phyloP scores from a whole-genome alignment of 2,888 invertebrate species.

The Sicus ferrugineus region DNA sequence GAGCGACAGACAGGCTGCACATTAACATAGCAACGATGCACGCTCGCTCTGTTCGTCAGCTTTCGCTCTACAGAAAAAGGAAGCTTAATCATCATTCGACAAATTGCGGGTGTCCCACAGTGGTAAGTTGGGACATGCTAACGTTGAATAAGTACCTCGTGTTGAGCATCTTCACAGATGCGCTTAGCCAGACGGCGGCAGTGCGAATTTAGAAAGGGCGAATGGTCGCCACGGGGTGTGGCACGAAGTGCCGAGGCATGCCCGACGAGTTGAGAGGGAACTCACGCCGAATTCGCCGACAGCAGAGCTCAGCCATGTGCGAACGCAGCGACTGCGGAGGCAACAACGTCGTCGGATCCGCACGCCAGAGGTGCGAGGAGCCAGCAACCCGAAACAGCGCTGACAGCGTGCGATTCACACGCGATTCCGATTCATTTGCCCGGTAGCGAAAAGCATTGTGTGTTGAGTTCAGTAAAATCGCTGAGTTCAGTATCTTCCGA shows the following conservation, averaged over 20 bases:
- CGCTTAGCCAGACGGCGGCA: too few relatives aligned
- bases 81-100: too few relatives aligned
- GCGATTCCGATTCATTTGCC: constrained; percentile 19
- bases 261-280: background rate
- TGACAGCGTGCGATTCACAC: constrained; percentile 27
- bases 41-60: too few relatives aligned
- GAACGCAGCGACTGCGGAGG: constrained; percentile 7
- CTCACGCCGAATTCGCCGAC: background rate
- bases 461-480: constrained; percentile 13
- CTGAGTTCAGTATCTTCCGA: constrained; percentile 53
- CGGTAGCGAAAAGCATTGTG: constrained; percentile 4
- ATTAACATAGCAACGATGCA: too few relatives aligned
- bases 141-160: too few relatives aligned
- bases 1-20: too few relatives aligned
- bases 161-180: too few relatives aligned
- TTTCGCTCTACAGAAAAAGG: too few relatives aligned
- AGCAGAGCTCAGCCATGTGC: background rate
- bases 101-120: too few relatives aligned
- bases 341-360: background rate
- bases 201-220: background rate
- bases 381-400: background rate
- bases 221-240: too few relatives aligned
- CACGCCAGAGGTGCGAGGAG: background rate
- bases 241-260: too few relatives aligned
- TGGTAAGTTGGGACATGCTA: too few relatives aligned